A percentile compares a stretch with the other conserved stretches of the same genome.
These are phyloP conservation scores for Nomia melanderi DNA, from an alignment of 1,140 invertebrate species.

Conservation along the genomic window DNA sequence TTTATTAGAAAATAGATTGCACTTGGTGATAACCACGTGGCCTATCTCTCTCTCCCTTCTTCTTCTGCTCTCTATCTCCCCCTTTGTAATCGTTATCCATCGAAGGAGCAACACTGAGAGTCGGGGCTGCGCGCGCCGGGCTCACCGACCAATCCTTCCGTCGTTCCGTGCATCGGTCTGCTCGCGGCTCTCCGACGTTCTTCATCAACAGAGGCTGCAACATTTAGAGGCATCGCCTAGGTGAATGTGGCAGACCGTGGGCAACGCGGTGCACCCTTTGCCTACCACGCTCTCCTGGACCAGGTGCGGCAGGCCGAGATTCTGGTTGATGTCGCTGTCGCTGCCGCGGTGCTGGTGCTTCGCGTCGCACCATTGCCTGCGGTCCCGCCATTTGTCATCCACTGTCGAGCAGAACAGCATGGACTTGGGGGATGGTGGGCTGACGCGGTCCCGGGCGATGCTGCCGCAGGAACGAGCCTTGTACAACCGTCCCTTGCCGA, in stretches of 20 bases:
- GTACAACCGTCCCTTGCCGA: slow-evolving; percentile 82
- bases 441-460: slow-evolving; percentile 80
- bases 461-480: slow-evolving; percentile 84
- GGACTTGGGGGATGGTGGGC: slow-evolving; percentile 73
- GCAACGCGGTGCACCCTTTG: slow-evolving; percentile 78
- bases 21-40: slow-evolving; percentile 22
- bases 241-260: slow-evolving; percentile 82
- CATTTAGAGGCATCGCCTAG: slow-evolving; percentile 82
- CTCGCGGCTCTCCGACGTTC: neutral
- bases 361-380: slow-evolving; percentile 74
- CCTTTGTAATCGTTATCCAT: slow-evolving; percentile 10
- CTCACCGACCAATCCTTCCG: neutral
- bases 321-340: slow-evolving; percentile 82
- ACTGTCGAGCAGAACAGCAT: slow-evolving; percentile 69
- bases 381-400: slow-evolving; percentile 77
- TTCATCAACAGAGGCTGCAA: slow-evolving; percentile 83
- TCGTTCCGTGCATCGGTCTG: slow-evolving; percentile 21
- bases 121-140: neutral
- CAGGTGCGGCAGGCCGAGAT: slow-evolving; percentile 74
- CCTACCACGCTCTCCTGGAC: slow-evolving; percentile 71
- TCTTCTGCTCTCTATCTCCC: no score
- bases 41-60: neutral
- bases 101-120: neutral
- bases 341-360: slow-evolving; percentile 77
- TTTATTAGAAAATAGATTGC: slow-evolving; percentile 34